phyloP scores from a whole-genome alignment of 2,888 invertebrate genomes.

The Heteromyza rotundicornis region DNA sequence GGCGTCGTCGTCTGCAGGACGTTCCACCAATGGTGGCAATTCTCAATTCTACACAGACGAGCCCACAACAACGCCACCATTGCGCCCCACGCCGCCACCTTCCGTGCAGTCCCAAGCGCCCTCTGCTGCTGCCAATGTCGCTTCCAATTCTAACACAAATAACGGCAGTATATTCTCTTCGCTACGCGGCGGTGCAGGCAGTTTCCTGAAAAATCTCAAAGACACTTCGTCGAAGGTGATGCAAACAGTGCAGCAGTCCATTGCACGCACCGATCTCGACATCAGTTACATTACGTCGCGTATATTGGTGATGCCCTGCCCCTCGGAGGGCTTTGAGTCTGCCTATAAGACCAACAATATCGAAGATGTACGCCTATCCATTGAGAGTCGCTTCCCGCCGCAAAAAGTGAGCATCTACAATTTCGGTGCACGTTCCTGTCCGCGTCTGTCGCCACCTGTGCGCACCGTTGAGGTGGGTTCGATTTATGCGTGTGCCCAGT shows the following conservation, averaged over 20 bases:
- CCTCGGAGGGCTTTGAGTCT: slow-evolving; percentile 93
- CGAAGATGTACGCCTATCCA: slow-evolving; percentile 83
- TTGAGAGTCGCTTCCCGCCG: slow-evolving; percentile 79
- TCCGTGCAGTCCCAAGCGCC: slow-evolving; percentile 18
- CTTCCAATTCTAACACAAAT: slow-evolving; percentile 41
- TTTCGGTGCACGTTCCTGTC: slow-evolving; percentile 66
- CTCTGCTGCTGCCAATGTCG: slow-evolving; percentile 19
- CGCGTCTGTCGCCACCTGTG: slow-evolving; percentile 65
- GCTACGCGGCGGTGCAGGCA: slow-evolving; percentile 90
- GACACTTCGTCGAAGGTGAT: slow-evolving; percentile 97
- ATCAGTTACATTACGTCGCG: slow-evolving; percentile 92
- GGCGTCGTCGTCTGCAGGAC: slow-evolving; percentile 6
- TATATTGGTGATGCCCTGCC: slow-evolving; percentile 92
- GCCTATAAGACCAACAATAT: slow-evolving; percentile 90
- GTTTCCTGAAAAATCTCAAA: slow-evolving; percentile 89
- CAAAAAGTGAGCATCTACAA: slow-evolving; percentile 84
- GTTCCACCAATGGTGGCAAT: slow-evolving; percentile 26
- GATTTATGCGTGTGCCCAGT: slow-evolving; percentile 71
- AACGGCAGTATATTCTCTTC: slow-evolving; percentile 79
- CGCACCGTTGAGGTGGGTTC: slow-evolving; percentile 70
- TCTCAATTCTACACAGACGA: slow-evolving; percentile 50
- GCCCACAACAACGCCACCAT: slow-evolving; percentile 14
- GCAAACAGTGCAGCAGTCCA: slow-evolving; percentile 93
- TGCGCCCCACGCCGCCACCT: slow-evolving; percentile 28
- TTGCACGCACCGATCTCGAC: slow-evolving; percentile 87